Conservation (phyloP, 1,140 invertebrate genomes). For the Drosophila pruinosa region DNA sequence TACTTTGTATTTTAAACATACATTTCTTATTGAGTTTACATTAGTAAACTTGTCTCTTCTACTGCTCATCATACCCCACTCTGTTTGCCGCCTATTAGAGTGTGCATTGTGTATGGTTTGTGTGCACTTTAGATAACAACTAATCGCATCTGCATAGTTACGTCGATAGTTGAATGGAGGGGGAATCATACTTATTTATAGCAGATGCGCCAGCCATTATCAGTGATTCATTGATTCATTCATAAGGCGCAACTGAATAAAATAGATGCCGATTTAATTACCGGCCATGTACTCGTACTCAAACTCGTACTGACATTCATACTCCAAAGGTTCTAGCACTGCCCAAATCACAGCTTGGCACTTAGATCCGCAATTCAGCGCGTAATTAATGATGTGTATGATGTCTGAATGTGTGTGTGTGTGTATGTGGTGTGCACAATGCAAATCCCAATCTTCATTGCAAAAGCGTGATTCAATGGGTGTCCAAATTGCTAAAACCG, state of each 20-base stretch:
- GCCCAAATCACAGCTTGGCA: slow-evolving; percentile 41
- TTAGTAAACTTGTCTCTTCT: too few relatives aligned
- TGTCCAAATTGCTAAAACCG: slow-evolving; percentile 59
- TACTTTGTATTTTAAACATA: too few relatives aligned
- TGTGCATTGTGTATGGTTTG: slow-evolving; percentile 24
- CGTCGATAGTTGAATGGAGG: slow-evolving; percentile 6
- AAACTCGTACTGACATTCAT: too few relatives aligned
- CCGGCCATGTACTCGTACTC: background rate
- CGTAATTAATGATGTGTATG: slow-evolving; percentile 66
- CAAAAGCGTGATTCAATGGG: slow-evolving; percentile 73
- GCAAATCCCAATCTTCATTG: slow-evolving; percentile 17
- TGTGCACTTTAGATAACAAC: slow-evolving; percentile 74
- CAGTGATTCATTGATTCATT: slow-evolving; percentile 70
- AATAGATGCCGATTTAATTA: slow-evolving; percentile 17
- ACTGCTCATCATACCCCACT: background rate
- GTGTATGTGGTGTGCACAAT: slow-evolving; percentile 30
- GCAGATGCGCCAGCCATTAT: slow-evolving; percentile 58
- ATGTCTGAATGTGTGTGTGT: background rate
- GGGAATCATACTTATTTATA: slow-evolving; percentile 72
- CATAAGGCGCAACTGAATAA: slow-evolving; percentile 42
- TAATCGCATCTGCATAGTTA: slow-evolving; percentile 50
- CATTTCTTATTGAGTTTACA: too few relatives aligned
- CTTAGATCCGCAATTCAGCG: slow-evolving; percentile 62
- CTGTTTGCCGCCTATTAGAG: background rate
- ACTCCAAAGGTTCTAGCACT: slow-evolving; percentile 58